Base-by-base conservation (phyloP, 2,888 invertebrate species). In the Ditula angustiorana region DNA sequence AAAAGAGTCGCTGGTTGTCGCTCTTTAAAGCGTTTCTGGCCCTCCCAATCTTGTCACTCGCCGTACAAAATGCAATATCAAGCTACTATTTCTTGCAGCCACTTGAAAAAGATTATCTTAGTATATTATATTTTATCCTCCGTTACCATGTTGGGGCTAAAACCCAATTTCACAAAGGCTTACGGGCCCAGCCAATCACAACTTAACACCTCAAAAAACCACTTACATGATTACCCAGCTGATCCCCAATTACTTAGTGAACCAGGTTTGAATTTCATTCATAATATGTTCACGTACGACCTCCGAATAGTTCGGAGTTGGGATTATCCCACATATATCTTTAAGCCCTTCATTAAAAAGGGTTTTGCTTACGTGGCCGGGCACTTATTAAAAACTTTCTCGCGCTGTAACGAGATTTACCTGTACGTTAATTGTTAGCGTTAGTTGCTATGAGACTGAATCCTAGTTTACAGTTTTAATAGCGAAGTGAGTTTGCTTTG, bases 341-440 rank as follows among this genome's bases (percentile, higher is more conserved):
- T 79, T 70, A 79, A 83, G 82, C 82, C 87, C 82, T 76, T 80
- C 74, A 83, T 84, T 83, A 80, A 81, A 83, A 79, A 71, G 71
- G 80, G 74, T 70, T 74, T 68, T 68, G 69, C 72, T 77, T 71
- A 69, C 68, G 69, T 73, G 13, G 11, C 19, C 16, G 67, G 66
- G 49, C 55, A 53, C 55, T 64, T 66, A 66, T 67, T 58, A 66
- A 66, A 59, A 67, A 69, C 60, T 67, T 64, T 58, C 44, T 46
- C 41, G 50, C 60, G n/a, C 21, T 13, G 16, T 26, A 58, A 49
- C 56, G 30, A 41, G 60, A 21, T 55, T 49, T 55, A 44, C 13
- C 41, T 52, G 35, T 5, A 53, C 16, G 50, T 63, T 63, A 58
- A 58, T 57, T 35, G 26, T 28, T 16, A 58, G 35, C 44, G 16